Evolutionary conservation across 64 coral and sea anemone genomes (phyloP).

Genomic region (Pocillopora verrucosa): DNA sequence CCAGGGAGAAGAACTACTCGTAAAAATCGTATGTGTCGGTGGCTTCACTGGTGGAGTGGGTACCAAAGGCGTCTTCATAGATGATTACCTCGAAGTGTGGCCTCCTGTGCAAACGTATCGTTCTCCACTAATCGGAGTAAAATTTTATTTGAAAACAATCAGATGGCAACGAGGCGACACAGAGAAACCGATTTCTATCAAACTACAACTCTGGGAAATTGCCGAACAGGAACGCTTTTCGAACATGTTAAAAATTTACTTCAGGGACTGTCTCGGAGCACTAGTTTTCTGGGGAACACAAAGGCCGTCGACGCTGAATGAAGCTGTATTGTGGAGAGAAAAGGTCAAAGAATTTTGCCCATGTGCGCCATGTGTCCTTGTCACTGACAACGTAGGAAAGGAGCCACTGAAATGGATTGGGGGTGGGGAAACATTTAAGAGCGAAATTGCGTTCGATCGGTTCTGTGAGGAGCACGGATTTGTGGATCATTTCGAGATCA

Average conservation of each 20-base stretch:
- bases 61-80: constrained; percentile 38
- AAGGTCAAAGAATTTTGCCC: constrained; percentile 33
- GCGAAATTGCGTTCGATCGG: constrained; percentile 41
- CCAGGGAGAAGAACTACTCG: not conserved
- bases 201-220: constrained; percentile 60
- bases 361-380: constrained; percentile 32
- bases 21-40: constrained; percentile 62
- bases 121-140: constrained; percentile 38
- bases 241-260: constrained; percentile 24
- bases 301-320: constrained; percentile 42
- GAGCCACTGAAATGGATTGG: not conserved
- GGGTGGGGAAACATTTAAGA: constrained; percentile 27
- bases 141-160: constrained; percentile 35
- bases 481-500: constrained; percentile 53
- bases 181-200: constrained; percentile 12
- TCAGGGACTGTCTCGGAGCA: constrained; percentile 40
- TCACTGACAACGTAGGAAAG: constrained; percentile 45
- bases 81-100: constrained; percentile 63
- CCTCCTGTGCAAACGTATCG: constrained; percentile 34
- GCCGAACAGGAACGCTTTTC: constrained; percentile 56
- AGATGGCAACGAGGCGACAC: constrained; percentile 31
- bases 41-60: constrained; percentile 47
- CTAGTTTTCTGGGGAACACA: constrained; percentile 66
- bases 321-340: constrained; percentile 42
- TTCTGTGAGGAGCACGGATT: constrained; percentile 52